phyloP scores from a whole-genome alignment of 2,888 invertebrate genomes.

The Rotaria magnacalcarata region DNA sequence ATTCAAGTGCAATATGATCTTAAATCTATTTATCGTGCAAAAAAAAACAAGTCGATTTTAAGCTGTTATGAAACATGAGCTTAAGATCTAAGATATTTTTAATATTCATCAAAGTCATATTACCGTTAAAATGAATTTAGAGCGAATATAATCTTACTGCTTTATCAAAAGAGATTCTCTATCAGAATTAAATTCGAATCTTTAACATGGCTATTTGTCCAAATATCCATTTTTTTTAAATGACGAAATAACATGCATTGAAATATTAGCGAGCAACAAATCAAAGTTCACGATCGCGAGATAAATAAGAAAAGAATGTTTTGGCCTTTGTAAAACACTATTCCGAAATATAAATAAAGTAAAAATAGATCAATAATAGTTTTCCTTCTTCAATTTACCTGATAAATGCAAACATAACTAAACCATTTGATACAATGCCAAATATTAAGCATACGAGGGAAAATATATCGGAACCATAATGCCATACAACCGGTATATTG shows the following conservation, averaged over 20 bases:
- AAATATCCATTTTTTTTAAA: constrained; percentile 37
- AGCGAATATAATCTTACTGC: not conserved
- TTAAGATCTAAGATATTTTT: no score
- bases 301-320: constrained; percentile 44
- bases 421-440: not conserved
- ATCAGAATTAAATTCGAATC: no score
- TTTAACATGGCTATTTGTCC: constrained; percentile 30
- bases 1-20: no score
- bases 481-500: not conserved
- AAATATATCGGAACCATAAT: not conserved
- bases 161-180: not conserved
- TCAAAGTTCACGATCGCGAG: constrained; percentile 40
- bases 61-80: no score
- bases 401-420: constrained; percentile 10
- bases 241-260: constrained; percentile 38
- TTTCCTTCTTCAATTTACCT: not conserved
- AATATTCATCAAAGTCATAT: not conserved
- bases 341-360: not conserved
- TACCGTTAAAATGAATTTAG: no score
- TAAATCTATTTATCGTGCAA: no score
- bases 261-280: constrained; percentile 23
- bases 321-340: constrained; percentile 25
- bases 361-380: not conserved
- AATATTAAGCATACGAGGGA: not conserved
- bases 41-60: no score